These are phyloP conservation scores for Anastrepha obliqua DNA, from an alignment of 1,140 invertebrate species.

Conservation along the genomic window DNA sequence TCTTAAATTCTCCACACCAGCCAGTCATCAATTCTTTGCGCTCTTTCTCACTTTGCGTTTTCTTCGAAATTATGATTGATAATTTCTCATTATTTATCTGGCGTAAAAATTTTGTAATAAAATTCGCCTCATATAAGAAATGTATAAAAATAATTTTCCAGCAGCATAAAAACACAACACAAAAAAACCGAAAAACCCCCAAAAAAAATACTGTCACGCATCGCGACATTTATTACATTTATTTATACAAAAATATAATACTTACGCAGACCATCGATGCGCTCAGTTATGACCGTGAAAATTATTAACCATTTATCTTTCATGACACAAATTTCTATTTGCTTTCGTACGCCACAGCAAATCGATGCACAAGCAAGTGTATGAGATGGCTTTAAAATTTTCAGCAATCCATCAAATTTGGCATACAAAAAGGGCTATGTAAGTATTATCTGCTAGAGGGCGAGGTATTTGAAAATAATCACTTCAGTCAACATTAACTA, in stretches of 20 bases:
- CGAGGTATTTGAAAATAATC: too few species aligned
- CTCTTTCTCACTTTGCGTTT: too few species aligned
- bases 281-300: neutral
- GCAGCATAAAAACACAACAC: neutral
- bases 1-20: too few species aligned
- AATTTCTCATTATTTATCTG: slow-evolving; percentile 3
- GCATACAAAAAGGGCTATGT: too few species aligned
- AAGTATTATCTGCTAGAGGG: too few species aligned
- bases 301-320: slow-evolving; percentile 29
- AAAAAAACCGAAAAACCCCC: too few species aligned
- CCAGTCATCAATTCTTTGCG: too few species aligned
- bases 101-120: neutral
- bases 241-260: too few species aligned
- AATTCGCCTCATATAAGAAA: neutral
- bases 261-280: neutral
- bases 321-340: neutral
- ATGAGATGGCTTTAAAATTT: neutral
- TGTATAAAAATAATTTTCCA: neutral
- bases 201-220: neutral
- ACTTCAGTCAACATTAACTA: too few species aligned
- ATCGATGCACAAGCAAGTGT: neutral
- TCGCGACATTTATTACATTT: neutral
- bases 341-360: neutral
- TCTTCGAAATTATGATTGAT: neutral
- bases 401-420: neutral